Evolutionary conservation across 2,888 invertebrate genomes (phyloP).

Genomic region (Urechis unicinctus): DNA sequence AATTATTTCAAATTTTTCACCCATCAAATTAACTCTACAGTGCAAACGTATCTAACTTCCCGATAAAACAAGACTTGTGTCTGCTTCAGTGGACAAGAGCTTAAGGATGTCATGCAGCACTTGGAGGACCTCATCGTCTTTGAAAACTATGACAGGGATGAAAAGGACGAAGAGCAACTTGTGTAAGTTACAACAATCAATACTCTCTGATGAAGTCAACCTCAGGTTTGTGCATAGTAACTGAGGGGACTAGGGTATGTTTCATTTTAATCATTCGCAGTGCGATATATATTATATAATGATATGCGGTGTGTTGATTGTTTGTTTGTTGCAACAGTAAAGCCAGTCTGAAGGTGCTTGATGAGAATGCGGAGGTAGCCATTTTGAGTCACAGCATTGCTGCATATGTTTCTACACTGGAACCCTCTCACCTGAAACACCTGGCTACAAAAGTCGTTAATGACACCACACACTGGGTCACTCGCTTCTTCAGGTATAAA

Average conservation of each 20-base stretch:
- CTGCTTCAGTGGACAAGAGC: conserved; percentile 39
- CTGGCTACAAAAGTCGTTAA: conserved; percentile 74
- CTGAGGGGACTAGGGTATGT: not conserved
- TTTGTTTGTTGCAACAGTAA: conserved; percentile 12
- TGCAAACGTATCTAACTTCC: too few species aligned
- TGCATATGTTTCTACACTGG: conserved; percentile 78
- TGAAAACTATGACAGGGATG: conserved; percentile 32
- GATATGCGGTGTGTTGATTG: not conserved
- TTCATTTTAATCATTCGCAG: not conserved
- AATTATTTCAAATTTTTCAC: not conserved
- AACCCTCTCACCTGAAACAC: conserved; percentile 70
- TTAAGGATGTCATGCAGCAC: conserved; percentile 34
- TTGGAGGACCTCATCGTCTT: conserved; percentile 42
- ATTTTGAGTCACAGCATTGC: conserved; percentile 81
- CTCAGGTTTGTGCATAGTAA: not conserved
- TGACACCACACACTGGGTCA: conserved; percentile 81
- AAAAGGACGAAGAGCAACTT: conserved; percentile 12
- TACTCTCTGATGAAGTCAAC: not conserved
- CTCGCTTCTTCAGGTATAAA: conserved; percentile 72
- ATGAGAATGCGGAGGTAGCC: conserved; percentile 51
- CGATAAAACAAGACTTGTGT: too few species aligned
- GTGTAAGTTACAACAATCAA: conserved; percentile 14
- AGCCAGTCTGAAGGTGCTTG: conserved; percentile 24
- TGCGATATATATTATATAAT: not conserved
- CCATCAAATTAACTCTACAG: not conserved